Evolutionary conservation across 1,140 invertebrate genomes (phyloP), one percentile per base, ranked within the genome.

Genomic region (Leptopilina clavipes): DNA sequence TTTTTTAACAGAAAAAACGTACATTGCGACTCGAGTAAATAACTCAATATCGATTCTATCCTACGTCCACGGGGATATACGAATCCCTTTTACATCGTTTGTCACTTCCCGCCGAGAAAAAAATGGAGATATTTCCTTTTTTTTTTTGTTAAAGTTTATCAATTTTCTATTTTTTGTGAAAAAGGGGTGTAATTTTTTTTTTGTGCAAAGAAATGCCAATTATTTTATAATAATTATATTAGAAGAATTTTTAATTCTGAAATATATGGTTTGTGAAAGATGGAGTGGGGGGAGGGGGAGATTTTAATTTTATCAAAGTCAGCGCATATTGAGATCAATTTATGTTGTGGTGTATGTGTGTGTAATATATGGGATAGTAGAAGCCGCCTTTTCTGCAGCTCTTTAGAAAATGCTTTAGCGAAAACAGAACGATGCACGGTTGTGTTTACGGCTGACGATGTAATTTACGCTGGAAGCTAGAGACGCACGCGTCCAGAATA

Each of bases 21-120:
- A 86, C 84, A 78, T 80, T 82, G 79, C 77, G 80, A 81, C 70
- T 82, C 84, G 80, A 82, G 76, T 85, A 86, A 86, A 88, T 88
- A 88, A 88, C 87, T 88, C 85, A 87, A 87, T 87, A 86, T 88
- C 85, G 87, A 88, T 82, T 81, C 73, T 81, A 75, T 65, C 79
- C 72, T 82, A 9, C 37, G 84, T 79, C 85, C 86, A 43, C 40
- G 54, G 86, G 86, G 86, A 87, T 74, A 87, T 74, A 74, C 52
- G 76, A 81, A 71, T 70, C 76, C 77, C 74, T 72, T 70, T 70
- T 52, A 44, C 71, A 65, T 82, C 85, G 82, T 85, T 85, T 78
- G 78, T 81, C 81, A 81, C 79, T 74, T 84, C 70, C 52, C 74
- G 40, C 59, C 14, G 12, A 8, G 56, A 22, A n/a, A n/a, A 65